These are phyloP conservation scores for Hesperia comma DNA, from an alignment of 2,888 invertebrate species.

Conservation along the genomic window DNA sequence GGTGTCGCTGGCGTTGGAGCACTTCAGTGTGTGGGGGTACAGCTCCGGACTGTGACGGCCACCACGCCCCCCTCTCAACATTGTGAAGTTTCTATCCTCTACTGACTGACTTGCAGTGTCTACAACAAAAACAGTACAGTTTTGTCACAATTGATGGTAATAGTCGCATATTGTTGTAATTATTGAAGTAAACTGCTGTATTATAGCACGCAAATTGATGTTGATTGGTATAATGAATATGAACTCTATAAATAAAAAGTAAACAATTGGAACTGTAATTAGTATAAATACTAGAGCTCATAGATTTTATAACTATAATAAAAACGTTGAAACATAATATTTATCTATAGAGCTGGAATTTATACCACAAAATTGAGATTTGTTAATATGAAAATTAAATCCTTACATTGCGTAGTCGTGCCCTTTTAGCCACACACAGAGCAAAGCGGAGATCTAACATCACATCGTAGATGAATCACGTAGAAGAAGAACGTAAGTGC, in stretches of 20 bases:
- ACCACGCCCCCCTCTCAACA: conserved; percentile 84
- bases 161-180: too few relatives aligned
- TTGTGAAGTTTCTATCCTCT: conserved; percentile 74
- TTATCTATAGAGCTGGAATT: background rate
- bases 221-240: too few relatives aligned
- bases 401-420: conserved; percentile 36
- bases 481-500: conserved; percentile 9
- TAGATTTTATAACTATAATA: too few relatives aligned
- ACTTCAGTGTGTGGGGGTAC: conserved; percentile 92
- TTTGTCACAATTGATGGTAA: background rate
- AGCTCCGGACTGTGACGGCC: conserved; percentile 88
- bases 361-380: conserved; percentile 17
- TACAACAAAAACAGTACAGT: conserved; percentile 49
- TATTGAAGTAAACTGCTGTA: background rate
- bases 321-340: background rate
- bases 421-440: conserved; percentile 9
- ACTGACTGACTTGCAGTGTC: conserved; percentile 66
- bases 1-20: conserved; percentile 93
- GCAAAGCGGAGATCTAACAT: conserved; percentile 14
- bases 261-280: too few relatives aligned
- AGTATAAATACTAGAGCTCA: too few relatives aligned
- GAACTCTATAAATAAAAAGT: too few relatives aligned
- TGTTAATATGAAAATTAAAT: conserved; percentile 20
- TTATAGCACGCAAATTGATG: background rate
- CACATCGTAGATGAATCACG: conserved; percentile 27